Evolutionary conservation across 2,888 invertebrate species (phyloP), one percentile per base, ranked within the genome.

Genomic region (Drosophila affinis): DNA sequence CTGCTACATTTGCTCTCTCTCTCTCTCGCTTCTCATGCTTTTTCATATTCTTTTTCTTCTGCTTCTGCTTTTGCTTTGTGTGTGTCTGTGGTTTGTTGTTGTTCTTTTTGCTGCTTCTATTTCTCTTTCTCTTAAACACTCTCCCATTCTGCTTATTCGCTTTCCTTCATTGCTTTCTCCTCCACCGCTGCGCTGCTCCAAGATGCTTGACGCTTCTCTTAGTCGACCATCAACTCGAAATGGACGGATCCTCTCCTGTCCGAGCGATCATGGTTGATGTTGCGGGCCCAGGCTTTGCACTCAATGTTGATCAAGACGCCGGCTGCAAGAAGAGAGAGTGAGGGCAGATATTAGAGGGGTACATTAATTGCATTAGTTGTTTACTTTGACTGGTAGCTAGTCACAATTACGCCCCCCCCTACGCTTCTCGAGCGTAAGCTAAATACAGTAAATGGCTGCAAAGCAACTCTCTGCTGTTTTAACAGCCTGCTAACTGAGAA

Each of bases 211-310:
- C 70, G 81, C 10, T 24, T 87, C 77, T 87, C 91, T 95, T 95
- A 96, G 93, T 98, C 98, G 92, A 98, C 95, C 95, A 98, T 96
- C 92, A 98, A 94, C 93, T 98, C 98, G 94, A 98, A 98, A 93
- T 98, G 98, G 90, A 98, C 97, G 88, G 97, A 96, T 90, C 98
- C 98, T 91, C 97, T 95, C 93, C 97, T 95, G 92, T 98, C 97
- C 92, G 95, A 94, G 91, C 97, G 95, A 93, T 98, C 96, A 93
- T 98, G 97, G 81, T 94, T 91, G 90, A 97, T 97, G 93, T 97
- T 97, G 92, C 95, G 95, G 87, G 97, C 97, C 97, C 97, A 97
- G 89, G 97, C 97, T 94, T 96, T 97, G 94, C 97, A 97, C 93
- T 97, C 97, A 92, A 98, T 96, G 93, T 97, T 97, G 93, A 98